A percentile compares a stretch with the other conserved stretches of the same genome.
These are phyloP conservation scores for Saccostrea echinata DNA, from an alignment of 1,140 invertebrate species.

Conservation along the genomic window DNA sequence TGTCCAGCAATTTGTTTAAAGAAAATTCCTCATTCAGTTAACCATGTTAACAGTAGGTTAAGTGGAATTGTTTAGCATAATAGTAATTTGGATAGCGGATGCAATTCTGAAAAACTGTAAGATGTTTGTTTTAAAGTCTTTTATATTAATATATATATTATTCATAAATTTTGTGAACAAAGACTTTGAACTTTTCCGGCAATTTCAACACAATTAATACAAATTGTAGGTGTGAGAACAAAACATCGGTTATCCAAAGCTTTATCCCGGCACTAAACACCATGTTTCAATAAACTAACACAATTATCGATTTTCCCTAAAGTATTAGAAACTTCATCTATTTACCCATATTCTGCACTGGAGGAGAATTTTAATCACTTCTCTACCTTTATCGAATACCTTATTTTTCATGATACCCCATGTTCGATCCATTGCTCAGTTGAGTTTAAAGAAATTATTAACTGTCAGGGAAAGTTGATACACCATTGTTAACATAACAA, in stretches of 20 bases:
- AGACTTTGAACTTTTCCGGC: neutral
- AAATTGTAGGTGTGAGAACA: neutral
- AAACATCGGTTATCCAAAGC: neutral
- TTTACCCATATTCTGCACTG: neutral
- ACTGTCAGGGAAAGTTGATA: neutral
- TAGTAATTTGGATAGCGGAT: too few species aligned
- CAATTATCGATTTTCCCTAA: neutral
- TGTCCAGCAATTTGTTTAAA: too few species aligned
- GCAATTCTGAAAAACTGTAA: too few species aligned
- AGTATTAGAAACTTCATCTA: slow-evolving; percentile 19
- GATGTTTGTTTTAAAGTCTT: too few species aligned
- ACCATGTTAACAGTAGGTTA: too few species aligned
- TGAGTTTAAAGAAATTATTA: slow-evolving; percentile 1
- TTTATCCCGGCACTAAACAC: neutral
- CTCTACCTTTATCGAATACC: neutral
- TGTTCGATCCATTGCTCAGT: neutral
- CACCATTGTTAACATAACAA: neutral
- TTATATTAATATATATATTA: neutral
- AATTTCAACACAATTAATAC: neutral
- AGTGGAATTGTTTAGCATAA: too few species aligned
- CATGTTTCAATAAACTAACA: neutral
- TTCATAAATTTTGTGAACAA: neutral
- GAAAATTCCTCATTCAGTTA: too few species aligned
- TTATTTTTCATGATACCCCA: neutral
- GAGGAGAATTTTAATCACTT: neutral